phyloP scores from a whole-genome alignment of 2,113 vertebrate species.

The Lophochroa leadbeateri region DNA sequence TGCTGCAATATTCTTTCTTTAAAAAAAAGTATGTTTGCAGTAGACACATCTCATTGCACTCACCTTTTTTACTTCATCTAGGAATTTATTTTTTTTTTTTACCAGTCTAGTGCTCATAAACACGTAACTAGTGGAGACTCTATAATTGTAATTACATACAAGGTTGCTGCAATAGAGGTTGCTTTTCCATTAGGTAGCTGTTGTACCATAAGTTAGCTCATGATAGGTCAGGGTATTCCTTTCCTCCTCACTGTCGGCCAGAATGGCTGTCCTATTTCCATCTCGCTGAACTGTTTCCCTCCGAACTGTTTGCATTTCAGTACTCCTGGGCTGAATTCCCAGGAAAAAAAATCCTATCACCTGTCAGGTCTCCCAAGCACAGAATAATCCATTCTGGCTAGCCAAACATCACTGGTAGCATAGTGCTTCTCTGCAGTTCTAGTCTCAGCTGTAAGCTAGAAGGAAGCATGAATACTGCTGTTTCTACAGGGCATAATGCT shows the following conservation, averaged over 20 bases:
- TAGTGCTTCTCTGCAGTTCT: not conserved
- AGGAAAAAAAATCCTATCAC: not conserved
- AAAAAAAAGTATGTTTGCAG: not conserved
- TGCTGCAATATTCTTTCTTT: not conserved
- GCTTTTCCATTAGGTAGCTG: not conserved
- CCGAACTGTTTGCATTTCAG: not conserved
- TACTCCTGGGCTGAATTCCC: not conserved
- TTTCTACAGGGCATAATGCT: not conserved
- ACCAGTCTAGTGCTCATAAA: not conserved
- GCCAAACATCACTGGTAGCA: accelerated
- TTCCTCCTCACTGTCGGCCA: not conserved
- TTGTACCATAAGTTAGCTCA: not conserved
- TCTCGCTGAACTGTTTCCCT: not conserved
- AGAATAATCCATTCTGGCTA: not conserved
- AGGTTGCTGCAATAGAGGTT: not conserved
- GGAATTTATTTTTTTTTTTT: not conserved
- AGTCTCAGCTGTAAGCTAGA: too few relatives aligned
- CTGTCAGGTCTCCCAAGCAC: not conserved
- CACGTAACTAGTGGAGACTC: not conserved
- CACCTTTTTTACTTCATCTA: not conserved
- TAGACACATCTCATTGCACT: not conserved
- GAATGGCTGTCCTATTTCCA: accelerated
- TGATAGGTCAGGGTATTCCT: not conserved
- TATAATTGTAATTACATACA: not conserved
- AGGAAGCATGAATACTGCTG: accelerated